Evolutionary conservation across 2,113 vertebrate species (phyloP), one percentile per base, ranked within the genome.

Genomic region (Rhineura floridana): DNA sequence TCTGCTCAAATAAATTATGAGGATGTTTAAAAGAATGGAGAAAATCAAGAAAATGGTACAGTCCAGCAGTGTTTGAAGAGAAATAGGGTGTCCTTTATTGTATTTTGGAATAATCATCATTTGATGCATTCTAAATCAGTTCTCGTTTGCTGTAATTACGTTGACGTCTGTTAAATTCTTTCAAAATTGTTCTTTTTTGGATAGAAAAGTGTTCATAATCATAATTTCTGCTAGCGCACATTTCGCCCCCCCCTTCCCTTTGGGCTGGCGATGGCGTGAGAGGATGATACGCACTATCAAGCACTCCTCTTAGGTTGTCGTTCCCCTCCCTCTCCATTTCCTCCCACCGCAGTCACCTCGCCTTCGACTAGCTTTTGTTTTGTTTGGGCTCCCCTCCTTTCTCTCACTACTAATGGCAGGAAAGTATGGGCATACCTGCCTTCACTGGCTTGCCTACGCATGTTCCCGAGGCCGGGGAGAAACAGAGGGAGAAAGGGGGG

Each of bases 391-490:
- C 55, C 3, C 6, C 9, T 55, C 25, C 23, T 1, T 55, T 28
- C 52, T n/a, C 12, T 10, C 36, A 96, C 95, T 46, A 83, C 30
- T 55, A 50, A 52, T 28, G 79, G 33, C 84, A 88, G 69, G 79
- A 55, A 36, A 4, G 84, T 87, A 89, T 69, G 91, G 95, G 89
- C 77, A 82, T 3, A 1, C 2, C 2, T 5, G n/a, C 28, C 30
- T 70, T 90, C 90, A n/a, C 9, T 6, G 79, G 46, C 78, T 6
- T 63, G 7, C 6, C 2, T 75, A 36, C 86, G 86, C 86, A 88
- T 88, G 86, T 79, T 82, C 79, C 12, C 28, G 65, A 30, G 15
- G 11, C 28, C 11, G n/a, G n/a, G n/a, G 4, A 42, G 13, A 7
- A 33, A 50, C 63, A 1, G 48, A 9, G 44, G 28, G 4, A n/a